phyloP scores from a whole-genome alignment of 2,797 vertebrate genomes.

The Microchirus variegatus region DNA sequence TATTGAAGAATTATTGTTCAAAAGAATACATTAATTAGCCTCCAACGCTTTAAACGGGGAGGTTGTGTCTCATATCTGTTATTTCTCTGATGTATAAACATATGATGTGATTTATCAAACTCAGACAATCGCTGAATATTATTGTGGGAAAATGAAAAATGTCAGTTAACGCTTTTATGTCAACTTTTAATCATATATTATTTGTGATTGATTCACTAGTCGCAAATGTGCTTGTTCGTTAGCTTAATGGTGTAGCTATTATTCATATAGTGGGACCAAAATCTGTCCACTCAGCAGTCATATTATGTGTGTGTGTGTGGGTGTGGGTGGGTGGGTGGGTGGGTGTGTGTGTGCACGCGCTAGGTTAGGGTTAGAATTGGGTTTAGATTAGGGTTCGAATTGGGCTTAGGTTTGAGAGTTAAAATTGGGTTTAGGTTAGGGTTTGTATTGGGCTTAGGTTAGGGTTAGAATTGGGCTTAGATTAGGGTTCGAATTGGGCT shows the following conservation, averaged over 20 bases:
- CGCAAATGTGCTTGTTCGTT: neutral
- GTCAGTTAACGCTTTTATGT: slow-evolving; percentile 6
- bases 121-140: slow-evolving; percentile 7
- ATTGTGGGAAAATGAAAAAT: slow-evolving; percentile 7
- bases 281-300: neutral
- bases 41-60: neutral
- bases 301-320: too few species aligned
- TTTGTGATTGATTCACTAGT: slow-evolving; percentile 1
- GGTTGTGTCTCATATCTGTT: neutral
- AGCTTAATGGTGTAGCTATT: neutral
- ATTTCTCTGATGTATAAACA: slow-evolving; percentile 17
- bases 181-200: slow-evolving; percentile 2
- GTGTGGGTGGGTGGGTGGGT: too few species aligned
- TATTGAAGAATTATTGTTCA: too few species aligned
- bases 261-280: neutral
- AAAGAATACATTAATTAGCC: too few species aligned
- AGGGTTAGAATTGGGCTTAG: too few species aligned
- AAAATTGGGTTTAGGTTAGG: too few species aligned
- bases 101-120: slow-evolving; percentile 9
- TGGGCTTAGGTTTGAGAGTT: too few species aligned
- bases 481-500: too few species aligned
- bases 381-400: too few species aligned
- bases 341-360: too few species aligned
- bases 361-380: too few species aligned
- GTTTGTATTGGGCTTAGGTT: too few species aligned